Evolutionary conservation across 2,888 invertebrate genomes (phyloP).

Genomic region (Polia nebulosa): DNA sequence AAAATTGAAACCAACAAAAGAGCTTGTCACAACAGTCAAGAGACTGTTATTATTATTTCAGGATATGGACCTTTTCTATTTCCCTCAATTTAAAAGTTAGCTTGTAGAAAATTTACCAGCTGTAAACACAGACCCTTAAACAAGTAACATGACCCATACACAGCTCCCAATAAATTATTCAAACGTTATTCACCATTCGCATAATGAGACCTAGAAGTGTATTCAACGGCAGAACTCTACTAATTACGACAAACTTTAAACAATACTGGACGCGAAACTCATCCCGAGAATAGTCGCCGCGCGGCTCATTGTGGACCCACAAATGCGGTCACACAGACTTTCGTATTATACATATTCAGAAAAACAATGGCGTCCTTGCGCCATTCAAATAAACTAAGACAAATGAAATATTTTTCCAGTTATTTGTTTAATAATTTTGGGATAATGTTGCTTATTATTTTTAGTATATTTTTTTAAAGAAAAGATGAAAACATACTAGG

Average conservation of each 20-base stretch:
- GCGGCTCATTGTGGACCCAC: conserved; percentile 86
- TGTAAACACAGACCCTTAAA: conserved; percentile 2
- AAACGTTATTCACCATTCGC: conserved; percentile 73
- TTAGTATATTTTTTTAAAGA: no score
- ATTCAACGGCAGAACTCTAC: conserved; percentile 88
- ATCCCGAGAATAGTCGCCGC: conserved; percentile 87
- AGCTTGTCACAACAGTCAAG: no score
- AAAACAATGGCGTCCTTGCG: conserved; percentile 87
- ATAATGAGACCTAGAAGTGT: conserved; percentile 87
- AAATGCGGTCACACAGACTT: conserved; percentile 89
- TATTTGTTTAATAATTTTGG: conserved; percentile 44
- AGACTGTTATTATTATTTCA: not conserved
- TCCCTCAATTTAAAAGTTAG: not conserved
- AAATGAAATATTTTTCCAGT: conserved; percentile 83
- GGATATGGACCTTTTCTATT: not conserved
- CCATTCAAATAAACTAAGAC: conserved; percentile 87
- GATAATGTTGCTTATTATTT: conserved; percentile 18
- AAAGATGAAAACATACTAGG: no score
- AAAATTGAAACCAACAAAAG: not conserved
- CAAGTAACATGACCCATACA: conserved; percentile 34
- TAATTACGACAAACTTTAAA: conserved; percentile 91
- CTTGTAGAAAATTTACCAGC: conserved; percentile 1
- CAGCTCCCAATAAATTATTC: conserved; percentile 63
- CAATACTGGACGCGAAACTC: conserved; percentile 90
- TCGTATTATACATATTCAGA: conserved; percentile 89